These are phyloP conservation scores for Nothoprocta pentlandii DNA, from an alignment of 2,113 vertebrate genomes.

Conservation along the genomic window DNA sequence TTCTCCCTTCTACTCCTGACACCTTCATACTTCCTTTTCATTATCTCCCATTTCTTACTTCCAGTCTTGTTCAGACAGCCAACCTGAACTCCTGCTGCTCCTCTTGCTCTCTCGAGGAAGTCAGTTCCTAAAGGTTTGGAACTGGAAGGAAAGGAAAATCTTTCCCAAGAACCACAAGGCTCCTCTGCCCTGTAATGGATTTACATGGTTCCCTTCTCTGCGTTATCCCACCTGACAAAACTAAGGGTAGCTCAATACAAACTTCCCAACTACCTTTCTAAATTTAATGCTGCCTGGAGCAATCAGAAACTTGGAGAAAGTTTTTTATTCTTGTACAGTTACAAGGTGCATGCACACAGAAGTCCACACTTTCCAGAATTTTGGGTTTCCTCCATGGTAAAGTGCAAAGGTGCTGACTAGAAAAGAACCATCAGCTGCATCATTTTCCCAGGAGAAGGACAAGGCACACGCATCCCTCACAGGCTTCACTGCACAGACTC, in stretches of 20 bases:
- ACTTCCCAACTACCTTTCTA: neutral
- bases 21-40: neutral
- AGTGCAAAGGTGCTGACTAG: neutral
- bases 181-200: neutral
- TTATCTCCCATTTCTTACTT: neutral
- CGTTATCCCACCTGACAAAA: neutral
- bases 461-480: neutral
- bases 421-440: neutral
- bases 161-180: neutral
- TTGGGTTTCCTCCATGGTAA: neutral
- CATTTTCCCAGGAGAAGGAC: neutral
- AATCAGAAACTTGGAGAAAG: neutral
- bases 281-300: neutral
- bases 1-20: neutral
- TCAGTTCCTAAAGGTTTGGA: too few species aligned
- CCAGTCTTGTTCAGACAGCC: neutral
- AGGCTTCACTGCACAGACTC: neutral
- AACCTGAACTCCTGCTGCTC: neutral
- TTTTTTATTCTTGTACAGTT: neutral
- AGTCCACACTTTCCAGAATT: neutral
- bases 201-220: neutral
- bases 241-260: neutral
- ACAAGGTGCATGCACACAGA: neutral
- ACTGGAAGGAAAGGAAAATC: too few species aligned
- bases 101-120: rapidly evolving